Base-by-base conservation (phyloP, 2,797 vertebrate species). In the Sternarchorhynchus goeldii region DNA sequence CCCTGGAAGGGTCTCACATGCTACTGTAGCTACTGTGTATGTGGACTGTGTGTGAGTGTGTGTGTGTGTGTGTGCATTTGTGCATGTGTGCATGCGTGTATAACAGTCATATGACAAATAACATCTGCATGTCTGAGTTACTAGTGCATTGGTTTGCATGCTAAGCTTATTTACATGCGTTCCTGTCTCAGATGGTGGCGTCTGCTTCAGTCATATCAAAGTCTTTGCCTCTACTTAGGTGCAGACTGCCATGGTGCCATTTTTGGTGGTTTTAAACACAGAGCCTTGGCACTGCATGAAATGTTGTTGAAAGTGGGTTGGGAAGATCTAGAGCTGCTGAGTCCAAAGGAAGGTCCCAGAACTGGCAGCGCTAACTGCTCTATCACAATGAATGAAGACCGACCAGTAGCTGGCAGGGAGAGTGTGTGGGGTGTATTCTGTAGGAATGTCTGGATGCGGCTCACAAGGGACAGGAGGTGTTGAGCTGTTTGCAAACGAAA, bases 11-110 rank as follows among this genome's bases (percentile, higher is more conserved):
- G 65, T 18, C 67, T 69, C 45, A 77, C 6, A 56, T 53, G 53
- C 64, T 8, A 31, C 74, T 0, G 78, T 81, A 80, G 74, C 75
- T 83, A 78, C 82, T 68, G 78, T 83, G 36, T 36, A 4, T 41
- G 62, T 25, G 25, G 25, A 25, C 25, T 25, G 25, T 14, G 45
- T 74, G 86, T 82, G 79, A 73, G 80, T 58, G 31, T 76, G 68
- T 85, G 84, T 83, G 68, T 85, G 84, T 83, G 88, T 85, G 71
- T 53, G 78, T 70, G 32, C 56, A 75, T 74, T 64, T 55, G 78
- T 70, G 76, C 56, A 21, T 60, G 31, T 69, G n/a, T 65, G 75
- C 20, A 36, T 55, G 34, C 6, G 34, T 36, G 34, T 36, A 7
- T 36, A 7, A 36, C 31, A 41, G 20, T 29, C 14, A 21, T 67